Base-by-base conservation (phyloP, 2,888 invertebrate species). In the Sinhomidia bicolor region DNA sequence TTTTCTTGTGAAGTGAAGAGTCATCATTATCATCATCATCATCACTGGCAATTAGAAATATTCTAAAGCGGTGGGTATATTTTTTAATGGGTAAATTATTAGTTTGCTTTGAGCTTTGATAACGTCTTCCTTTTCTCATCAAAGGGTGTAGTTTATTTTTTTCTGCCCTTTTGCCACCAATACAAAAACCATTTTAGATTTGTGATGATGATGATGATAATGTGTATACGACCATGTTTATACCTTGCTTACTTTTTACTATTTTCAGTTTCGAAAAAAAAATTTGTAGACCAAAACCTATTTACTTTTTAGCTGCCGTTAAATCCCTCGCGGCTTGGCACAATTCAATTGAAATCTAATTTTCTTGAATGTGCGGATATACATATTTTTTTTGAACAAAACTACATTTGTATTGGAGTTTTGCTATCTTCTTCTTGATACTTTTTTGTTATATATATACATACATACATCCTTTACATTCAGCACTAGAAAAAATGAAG, bases 251-350 rank as follows among this genome's bases (percentile, higher is more conserved):
- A 3, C 26, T 44, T 5, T 47, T 47, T 47, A 9, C 26, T 47
- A 74, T 74, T 74, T 74, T 74, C 29, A 74, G 47, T 74, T 47
- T 74, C n/a, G n/a, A n/a, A n/a, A n/a, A n/a, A n/a, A n/a, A n/a
- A n/a, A n/a, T n/a, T 47, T 26, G 74, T 74, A 74, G 74, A 74
- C 44, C 47, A 74, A 74, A 23, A n/a, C 47, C 47, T 74, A 47
- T 44, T 44, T 74, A 26, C 47, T 74, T 47, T 47, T 7, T 7
- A 26, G 12, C 20, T 60, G 26, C n/a, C n/a, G n/a, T n/a, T n/a
- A n/a, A 23, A 60, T 26, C 14, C 54, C 17, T 54, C 23, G 47
- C 74, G 26, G 74, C 47, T 74, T 74, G 74, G 74, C 74, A 74
- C 74, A 47, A 44, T 23, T 74, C 74, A 74, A 74, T 74, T 47